Evolutionary conservation across 2,797 vertebrate species (phyloP).

Genomic region (Eurystomus glaucurus): DNA sequence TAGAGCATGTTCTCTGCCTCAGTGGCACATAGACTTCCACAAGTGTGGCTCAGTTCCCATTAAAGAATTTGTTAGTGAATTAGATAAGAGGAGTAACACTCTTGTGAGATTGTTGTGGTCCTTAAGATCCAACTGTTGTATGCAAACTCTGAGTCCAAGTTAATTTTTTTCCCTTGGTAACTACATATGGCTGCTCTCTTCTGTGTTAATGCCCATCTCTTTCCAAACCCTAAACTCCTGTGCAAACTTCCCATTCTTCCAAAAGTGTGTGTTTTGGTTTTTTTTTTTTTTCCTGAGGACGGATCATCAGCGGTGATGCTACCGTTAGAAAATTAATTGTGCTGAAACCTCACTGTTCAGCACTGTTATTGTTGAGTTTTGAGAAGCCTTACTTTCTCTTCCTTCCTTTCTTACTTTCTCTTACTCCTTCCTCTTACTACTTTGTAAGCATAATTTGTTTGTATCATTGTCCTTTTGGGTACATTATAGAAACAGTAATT

Average conservation of each 20-base stretch:
- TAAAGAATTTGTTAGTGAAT: neutral
- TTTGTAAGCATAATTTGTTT: neutral
- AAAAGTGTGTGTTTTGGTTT: neutral
- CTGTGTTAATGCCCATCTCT: rapidly evolving
- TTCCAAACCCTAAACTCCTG: neutral
- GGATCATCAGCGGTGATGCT: neutral
- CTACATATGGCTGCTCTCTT: neutral
- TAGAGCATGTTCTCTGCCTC: neutral
- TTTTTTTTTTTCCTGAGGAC: neutral
- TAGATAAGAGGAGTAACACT: neutral
- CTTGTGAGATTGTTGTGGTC: neutral
- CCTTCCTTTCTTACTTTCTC: neutral
- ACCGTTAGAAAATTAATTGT: neutral
- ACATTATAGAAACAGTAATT: neutral
- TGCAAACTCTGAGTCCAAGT: neutral
- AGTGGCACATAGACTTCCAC: neutral
- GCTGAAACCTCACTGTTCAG: neutral
- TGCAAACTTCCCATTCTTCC: neutral
- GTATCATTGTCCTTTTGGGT: neutral
- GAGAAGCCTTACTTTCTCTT: neutral
- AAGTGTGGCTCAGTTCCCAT: neutral
- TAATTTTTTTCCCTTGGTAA: neutral
- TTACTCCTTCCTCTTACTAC: neutral
- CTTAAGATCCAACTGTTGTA: neutral
- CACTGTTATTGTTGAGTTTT: neutral